Evolutionary conservation across 35 echinoderm and acorn worm genomes (phyloP).

Genomic region (Diadema setosum): DNA sequence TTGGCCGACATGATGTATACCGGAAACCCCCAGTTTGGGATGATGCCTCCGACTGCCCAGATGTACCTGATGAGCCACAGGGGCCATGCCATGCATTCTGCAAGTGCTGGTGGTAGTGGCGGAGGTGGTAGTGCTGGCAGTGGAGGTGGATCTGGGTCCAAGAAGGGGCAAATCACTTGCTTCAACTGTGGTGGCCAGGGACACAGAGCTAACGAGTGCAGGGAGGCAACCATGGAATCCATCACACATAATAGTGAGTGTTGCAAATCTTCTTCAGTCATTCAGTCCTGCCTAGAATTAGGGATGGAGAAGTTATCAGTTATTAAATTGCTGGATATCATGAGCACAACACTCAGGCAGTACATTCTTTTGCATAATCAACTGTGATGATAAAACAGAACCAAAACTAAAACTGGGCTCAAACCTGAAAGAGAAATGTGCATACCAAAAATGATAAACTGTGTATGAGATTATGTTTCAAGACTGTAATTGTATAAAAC

Average conservation of each 20-base stretch:
- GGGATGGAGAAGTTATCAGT: too few species aligned
- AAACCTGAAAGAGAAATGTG: too few species aligned
- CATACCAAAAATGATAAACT: too few species aligned
- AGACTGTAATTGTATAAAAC: too few species aligned
- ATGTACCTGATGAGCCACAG: constrained; percentile 65
- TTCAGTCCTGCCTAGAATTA: too few species aligned
- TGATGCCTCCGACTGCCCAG: constrained; percentile 32
- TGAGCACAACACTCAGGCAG: too few species aligned
- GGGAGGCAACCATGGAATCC: constrained; percentile 71
- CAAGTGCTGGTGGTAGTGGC: neutral
- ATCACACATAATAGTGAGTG: constrained; percentile 91
- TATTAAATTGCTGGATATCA: too few species aligned
- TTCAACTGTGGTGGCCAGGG: constrained; percentile 85
- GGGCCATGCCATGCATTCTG: constrained; percentile 27
- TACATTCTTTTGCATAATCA: too few species aligned
- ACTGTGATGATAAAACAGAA: too few species aligned
- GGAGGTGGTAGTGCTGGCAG: neutral
- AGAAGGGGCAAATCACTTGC: constrained; percentile 61
- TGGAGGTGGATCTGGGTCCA: neutral
- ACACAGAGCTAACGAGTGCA: constrained; percentile 74
- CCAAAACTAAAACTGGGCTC: too few species aligned
- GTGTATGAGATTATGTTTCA: too few species aligned
- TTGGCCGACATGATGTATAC: constrained; percentile 55
- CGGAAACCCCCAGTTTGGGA: constrained; percentile 28
- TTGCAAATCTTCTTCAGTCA: neutral